Evolutionary conservation across 2,797 vertebrate genomes (phyloP).

Genomic region (Sitta carolinensis): DNA sequence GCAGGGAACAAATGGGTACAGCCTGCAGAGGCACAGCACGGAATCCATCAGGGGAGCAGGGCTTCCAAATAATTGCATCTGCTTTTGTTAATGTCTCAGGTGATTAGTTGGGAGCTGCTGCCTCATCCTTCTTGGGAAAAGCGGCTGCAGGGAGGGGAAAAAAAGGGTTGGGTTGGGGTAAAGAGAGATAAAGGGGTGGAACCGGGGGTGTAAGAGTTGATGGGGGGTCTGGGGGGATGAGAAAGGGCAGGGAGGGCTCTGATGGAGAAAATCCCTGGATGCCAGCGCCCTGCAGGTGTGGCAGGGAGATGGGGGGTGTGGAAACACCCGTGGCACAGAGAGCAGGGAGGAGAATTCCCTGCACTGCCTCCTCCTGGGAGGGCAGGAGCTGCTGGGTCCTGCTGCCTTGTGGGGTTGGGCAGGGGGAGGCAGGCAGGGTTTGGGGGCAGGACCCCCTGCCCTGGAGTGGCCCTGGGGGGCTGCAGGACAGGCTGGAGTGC

Average conservation of each 20-base stretch:
- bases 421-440: fast-evolving
- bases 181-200: background rate
- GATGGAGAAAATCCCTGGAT: background rate
- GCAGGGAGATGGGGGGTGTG: background rate
- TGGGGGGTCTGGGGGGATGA: background rate
- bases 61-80: background rate
- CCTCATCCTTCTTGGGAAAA: background rate
- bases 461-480: background rate
- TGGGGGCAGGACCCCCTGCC: background rate
- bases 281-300: background rate
- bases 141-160: background rate
- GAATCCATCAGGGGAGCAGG: background rate
- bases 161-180: background rate
- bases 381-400: fast-evolving
- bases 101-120: background rate
- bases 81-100: background rate
- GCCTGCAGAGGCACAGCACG: background rate
- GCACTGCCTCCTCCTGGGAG: background rate
- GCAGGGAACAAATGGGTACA: slow-evolving; percentile 24
- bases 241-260: background rate
- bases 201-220: background rate
- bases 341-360: background rate
- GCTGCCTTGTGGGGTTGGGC: fast-evolving
- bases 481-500: background rate
- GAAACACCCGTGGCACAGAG: background rate